Evolutionary conservation across 2,113 vertebrate genomes (phyloP), one percentile per base, ranked within the genome.

Genomic region (Malurus elegans): DNA sequence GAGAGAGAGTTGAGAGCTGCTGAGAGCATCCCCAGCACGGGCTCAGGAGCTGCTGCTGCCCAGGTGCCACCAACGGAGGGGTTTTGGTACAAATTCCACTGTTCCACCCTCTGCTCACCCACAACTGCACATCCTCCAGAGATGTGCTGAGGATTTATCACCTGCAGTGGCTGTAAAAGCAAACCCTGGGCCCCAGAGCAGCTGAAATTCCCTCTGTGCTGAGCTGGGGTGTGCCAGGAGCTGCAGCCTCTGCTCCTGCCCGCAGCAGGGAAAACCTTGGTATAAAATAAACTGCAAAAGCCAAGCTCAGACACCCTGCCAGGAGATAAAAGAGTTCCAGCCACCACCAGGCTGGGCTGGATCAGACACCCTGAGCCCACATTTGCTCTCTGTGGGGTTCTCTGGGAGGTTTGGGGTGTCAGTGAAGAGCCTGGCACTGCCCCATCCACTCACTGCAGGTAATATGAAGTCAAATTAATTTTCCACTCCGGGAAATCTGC

Each of bases 1-100:
- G 0, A 38, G 38, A 38, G 38, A 38, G 38, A 38, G 4, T 7
- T 75, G 34, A 54, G 51, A 61, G 10, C 19, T 24, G 26, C 10
- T 19, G 34, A 67, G 25, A 19, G 31, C 32, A 51, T 17, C 29
- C 21, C 19, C 45, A 74, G 42, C 44, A 13, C 10, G 28, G 15
- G 25, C 25, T 64, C 24, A 79, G 38, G 4, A 56, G 16, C 38
- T 12, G 6, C 71, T 82, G n/a, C 61, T 73, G 36, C 38, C 61
- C 71, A 54, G n/a, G 4, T 0, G 2, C 28, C 38, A 54, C 0
- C 0, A 12, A 26, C 1, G 1, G 25, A 66, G 20, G 4, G 13
- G 31, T 31, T 20, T 40, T 11, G 4, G 32, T 1, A 9, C 14
- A 71, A 21, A 51, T 12, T 60, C 34, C 28, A 16, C 12, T 4